Conservation (phyloP, 2,888 invertebrate genomes). For the Chrysolina americana region DNA sequence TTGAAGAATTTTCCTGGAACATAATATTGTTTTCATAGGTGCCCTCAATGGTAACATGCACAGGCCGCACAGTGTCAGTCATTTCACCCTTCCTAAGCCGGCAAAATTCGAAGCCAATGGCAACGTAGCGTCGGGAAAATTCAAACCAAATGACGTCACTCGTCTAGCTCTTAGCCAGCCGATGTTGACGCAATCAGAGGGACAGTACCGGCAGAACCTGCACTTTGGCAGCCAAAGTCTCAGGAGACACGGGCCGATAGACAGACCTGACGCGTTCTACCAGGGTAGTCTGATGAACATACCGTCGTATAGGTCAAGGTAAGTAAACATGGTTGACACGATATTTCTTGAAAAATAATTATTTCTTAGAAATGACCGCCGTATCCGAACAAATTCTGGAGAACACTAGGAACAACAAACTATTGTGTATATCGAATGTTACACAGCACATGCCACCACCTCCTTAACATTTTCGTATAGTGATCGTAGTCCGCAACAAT, state of each 20-base stretch:
- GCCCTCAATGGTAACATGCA: slow-evolving; percentile 65
- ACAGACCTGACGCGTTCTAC: slow-evolving; percentile 91
- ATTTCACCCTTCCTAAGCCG: slow-evolving; percentile 66
- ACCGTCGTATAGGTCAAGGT: slow-evolving; percentile 63
- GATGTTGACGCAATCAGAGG: slow-evolving; percentile 66
- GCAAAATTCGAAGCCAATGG: slow-evolving; percentile 42
- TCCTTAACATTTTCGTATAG: too few species aligned
- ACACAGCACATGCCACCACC: too few species aligned
- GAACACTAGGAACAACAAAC: too few species aligned
- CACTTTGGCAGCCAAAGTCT: slow-evolving; percentile 72
- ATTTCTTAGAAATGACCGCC: background rate
- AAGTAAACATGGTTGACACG: background rate
- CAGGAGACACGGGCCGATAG: slow-evolving; percentile 77
- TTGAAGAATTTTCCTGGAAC: too few species aligned
- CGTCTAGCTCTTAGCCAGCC: slow-evolving; percentile 83
- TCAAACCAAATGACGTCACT: slow-evolving; percentile 63
- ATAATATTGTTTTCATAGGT: too few species aligned
- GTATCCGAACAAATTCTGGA: too few species aligned
- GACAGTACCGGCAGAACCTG: slow-evolving; percentile 40
- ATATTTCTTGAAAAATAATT: background rate
- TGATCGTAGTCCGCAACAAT: too few species aligned
- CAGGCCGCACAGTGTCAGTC: slow-evolving; percentile 75
- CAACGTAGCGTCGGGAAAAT: slow-evolving; percentile 48
- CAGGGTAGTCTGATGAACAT: slow-evolving; percentile 79
- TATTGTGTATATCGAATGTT: too few species aligned